Conservation (phyloP, 2,888 invertebrate genomes). For the Amiota communis region DNA sequence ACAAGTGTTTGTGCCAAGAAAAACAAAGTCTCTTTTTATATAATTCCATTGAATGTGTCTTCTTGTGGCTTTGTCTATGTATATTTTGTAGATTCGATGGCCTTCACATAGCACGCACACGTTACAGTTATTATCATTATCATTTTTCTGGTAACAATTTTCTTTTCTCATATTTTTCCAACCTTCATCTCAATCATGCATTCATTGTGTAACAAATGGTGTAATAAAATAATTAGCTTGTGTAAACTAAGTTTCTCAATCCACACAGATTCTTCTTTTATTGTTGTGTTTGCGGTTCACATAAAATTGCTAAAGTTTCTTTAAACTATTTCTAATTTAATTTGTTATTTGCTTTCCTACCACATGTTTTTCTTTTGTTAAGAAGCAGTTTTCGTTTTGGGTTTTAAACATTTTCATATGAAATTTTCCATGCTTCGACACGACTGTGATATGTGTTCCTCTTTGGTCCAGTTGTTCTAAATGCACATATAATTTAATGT, state of each 20-base stretch:
- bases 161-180: conserved; percentile 1
- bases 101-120: conserved; percentile 25
- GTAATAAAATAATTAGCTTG: conserved; percentile 60
- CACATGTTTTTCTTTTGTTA: not conserved
- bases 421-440: conserved; percentile 43
- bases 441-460: conserved; percentile 18
- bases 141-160: not conserved
- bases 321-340: conserved; percentile 26
- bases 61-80: not conserved
- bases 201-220: not conserved
- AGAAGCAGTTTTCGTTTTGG: not conserved
- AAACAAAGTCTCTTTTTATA: conserved; percentile 22
- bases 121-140: conserved; percentile 20
- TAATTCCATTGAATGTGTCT: not conserved
- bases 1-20: conserved; percentile 52
- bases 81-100: not conserved
- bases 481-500: conserved; percentile 62
- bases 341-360: conserved; percentile 29
- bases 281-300: conserved; percentile 41
- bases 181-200: not conserved
- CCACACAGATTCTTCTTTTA: conserved; percentile 37
- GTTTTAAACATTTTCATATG: not conserved
- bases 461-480: conserved; percentile 37
- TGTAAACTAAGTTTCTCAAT: conserved; percentile 62
- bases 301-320: conserved; percentile 11